Base-by-base conservation (phyloP, 2,888 invertebrate genomes). In the Penaeus monodon region DNA sequence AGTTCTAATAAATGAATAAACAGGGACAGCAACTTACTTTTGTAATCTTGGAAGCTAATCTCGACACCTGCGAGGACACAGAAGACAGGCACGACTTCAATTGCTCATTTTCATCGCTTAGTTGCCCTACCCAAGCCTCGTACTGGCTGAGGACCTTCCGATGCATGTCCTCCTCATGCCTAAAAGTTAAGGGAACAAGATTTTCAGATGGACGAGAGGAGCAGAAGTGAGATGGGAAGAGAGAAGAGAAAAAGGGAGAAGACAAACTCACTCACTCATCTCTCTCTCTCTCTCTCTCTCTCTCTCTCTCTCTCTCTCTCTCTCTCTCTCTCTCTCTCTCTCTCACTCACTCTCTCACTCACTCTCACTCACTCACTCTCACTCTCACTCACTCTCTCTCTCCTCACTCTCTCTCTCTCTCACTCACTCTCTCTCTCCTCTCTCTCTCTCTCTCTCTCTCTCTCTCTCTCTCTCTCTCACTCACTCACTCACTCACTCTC, bases 81-180 rank as follows among this genome's bases (percentile, higher is more conserved):
- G 81, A 29, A 2, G 87, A 76, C 33, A 89, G 70, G 64, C 73
- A 77, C 24, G 83, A 66, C 27, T 85, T 86, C 29, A 90, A 80
- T 63, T 84, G 76, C 24, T 87, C 88, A 84, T 83, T 86, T 78
- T 90, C 89, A 27, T 78, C 85, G 38, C 81, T 87, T 27, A 90
- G 68, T 17, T 88, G 86, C 17, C 85, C 86, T 1, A 90, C 78
- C 88, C 89, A 90, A 27, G 82, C 57, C 85, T 90, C 89, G 78
- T 90, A 90, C 83, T 90, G 89, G 49, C 83, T 81, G 49, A 90
- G 79, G 10, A 90, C 87, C 33, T 83, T 65, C 14, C 83, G 86
- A 76, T 88, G 86, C 68, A 90, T 33, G 44, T 88, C 89, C 44
- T 88, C 89, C 49, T 85, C 86, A 27, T 88, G 81, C 49, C 89